A percentile compares a stretch with the other conserved stretches of the same genome.
These are phyloP conservation scores for Silurus lanzhouensis DNA, from an alignment of 2,797 vertebrate species.

Conservation along the genomic window DNA sequence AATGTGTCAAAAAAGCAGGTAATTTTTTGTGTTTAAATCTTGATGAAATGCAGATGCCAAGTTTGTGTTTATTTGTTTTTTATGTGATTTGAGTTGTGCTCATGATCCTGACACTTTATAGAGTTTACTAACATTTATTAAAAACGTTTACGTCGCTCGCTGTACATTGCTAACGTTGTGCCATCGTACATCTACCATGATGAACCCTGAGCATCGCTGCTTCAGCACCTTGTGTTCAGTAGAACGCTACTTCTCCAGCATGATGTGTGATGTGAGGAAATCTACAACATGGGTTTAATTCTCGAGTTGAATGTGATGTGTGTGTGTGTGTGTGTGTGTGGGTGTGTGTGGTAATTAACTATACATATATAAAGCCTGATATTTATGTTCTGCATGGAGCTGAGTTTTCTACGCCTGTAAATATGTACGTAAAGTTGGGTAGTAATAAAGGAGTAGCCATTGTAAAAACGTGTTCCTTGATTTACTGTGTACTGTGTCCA, in stretches of 20 bases:
- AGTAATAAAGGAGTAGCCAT: not conserved
- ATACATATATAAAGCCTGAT: not conserved
- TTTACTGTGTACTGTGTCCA: not conserved
- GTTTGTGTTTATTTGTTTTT: not conserved
- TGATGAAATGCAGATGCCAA: constrained; percentile 66
- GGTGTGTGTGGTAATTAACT: too few relatives aligned
- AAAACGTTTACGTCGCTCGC: not conserved
- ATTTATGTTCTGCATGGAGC: not conserved
- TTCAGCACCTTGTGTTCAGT: not conserved
- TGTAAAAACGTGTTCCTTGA: not conserved
- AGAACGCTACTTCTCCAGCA: not conserved
- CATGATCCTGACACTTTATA: not conserved
- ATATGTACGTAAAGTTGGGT: not conserved
- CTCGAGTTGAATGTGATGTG: not conserved
- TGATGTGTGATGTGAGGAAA: not conserved
- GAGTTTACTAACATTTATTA: not conserved
- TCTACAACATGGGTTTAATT: not conserved
- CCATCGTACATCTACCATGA: not conserved
- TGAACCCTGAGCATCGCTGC: not conserved
- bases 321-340: too few relatives aligned
- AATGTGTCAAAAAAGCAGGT: constrained; percentile 66
- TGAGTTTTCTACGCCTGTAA: not conserved
- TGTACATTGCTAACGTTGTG: not conserved
- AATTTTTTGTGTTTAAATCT: constrained; percentile 12
- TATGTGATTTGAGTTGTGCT: not conserved